Base-by-base conservation (phyloP, 2,113 vertebrate genomes). In the Heterochromis multidens region DNA sequence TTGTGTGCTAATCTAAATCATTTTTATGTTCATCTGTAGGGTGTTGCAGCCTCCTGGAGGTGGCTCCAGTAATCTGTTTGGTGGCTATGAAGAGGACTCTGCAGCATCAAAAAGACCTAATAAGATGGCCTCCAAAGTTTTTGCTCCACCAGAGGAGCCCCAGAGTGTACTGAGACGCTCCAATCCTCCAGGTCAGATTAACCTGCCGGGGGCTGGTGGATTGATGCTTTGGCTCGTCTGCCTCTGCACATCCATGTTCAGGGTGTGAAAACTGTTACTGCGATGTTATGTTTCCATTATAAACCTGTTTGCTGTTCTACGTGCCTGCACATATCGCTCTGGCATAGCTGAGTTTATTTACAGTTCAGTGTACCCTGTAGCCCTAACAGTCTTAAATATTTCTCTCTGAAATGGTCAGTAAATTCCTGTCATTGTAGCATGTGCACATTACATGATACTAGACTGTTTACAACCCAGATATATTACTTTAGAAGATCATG, bases 91-190 rank as follows among this genome's bases (percentile, higher is more conserved):
- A 80, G 97, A 98, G 12, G 93, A 93, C 19, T 14, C 92, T 12
- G 79, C 95, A 81, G 88, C 97, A 60, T 94, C 83, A 65, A 97
- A 94, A 85, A 95, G 96, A 52, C 95, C 95, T 25, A 91, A 98
- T 88, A 97, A 97, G 82, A 99, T 98, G 98, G 95, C 97, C 9
- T 99, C 98, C 4, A 96, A 95, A 63, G 96, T 99, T 85, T 99
- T 99, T 83, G 95, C 95, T 83, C 90, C 96, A 72, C 92, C 95
- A 2, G 96, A 98, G 86, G 97, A 97, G 89, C 77, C 96, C 37
- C 96, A 97, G 70, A 95, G 80, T 17, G n/a, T 92, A 83, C 95
- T 96, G 19, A 98, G 93, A 88, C 97, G 97, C 91, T 96, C 97
- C 86, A 98, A 99, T 77, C 99, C 98, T 83, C 99, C 98, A 96